Conservation (phyloP, 2,113 vertebrate genomes). For the Electrona antarctica region DNA sequence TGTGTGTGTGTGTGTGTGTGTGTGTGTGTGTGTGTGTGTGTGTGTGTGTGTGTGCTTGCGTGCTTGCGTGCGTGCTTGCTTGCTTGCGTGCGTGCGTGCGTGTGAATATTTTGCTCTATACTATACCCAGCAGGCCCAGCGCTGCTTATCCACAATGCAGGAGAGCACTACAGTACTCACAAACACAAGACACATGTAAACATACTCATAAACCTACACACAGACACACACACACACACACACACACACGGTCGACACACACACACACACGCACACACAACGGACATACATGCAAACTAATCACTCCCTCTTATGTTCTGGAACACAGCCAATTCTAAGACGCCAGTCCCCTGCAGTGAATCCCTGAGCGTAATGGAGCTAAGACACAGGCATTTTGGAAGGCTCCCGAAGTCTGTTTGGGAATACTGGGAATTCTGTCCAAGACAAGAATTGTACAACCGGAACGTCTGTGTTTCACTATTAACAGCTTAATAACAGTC, state of each 20-base stretch:
- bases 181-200: background rate
- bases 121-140: constrained; percentile 1
- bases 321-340: constrained; percentile 40
- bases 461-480: constrained; percentile 37
- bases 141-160: background rate
- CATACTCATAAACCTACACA: background rate
- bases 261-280: constrained; percentile 3
- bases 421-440: constrained; percentile 47
- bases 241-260: background rate
- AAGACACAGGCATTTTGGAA: constrained; percentile 42
- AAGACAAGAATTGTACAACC: constrained; percentile 14
- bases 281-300: background rate
- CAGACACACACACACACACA: background rate
- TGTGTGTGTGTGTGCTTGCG: background rate
- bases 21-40: background rate
- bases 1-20: background rate
- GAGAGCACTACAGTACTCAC: background rate
- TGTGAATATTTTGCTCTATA: background rate
- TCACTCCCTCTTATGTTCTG: constrained; percentile 10
- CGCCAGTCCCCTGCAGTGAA: constrained; percentile 35
- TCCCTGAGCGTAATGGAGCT: constrained; percentile 25
- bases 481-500: constrained; percentile 49
- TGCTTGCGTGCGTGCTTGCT: background rate
- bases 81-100: background rate
- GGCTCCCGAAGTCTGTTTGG: constrained; percentile 37